These are phyloP conservation scores for Apis laboriosa DNA, from an alignment of 1,140 invertebrate genomes.

Conservation along the genomic window DNA sequence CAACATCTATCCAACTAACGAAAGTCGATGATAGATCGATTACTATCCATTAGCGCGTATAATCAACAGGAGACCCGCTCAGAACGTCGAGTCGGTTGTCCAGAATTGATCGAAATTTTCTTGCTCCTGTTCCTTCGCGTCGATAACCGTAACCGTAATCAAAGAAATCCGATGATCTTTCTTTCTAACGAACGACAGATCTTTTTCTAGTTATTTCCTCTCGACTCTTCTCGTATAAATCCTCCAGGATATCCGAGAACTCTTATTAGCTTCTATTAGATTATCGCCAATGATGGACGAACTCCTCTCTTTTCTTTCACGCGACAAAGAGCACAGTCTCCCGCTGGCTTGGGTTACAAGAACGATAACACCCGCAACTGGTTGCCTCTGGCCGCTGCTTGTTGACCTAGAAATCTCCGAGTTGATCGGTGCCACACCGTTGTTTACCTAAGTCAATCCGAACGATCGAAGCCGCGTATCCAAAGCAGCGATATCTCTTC, in stretches of 20 bases:
- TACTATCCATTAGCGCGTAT: conserved; percentile 21
- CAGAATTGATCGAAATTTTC: conserved; percentile 33
- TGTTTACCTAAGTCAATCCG: conserved; percentile 20
- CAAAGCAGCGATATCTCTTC: conserved; percentile 7
- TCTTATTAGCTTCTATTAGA: background rate
- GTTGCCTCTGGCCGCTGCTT: conserved; percentile 19
- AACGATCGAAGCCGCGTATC: background rate
- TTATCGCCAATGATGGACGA: background rate
- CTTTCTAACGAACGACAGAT: conserved; percentile 21
- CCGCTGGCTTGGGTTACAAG: background rate
- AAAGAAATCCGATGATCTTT: conserved; percentile 23
- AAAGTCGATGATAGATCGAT: conserved; percentile 43
- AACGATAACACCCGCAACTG: conserved; percentile 31
- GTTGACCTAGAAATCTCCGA: conserved; percentile 11
- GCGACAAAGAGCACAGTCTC: background rate
- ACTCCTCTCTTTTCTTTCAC: background rate
- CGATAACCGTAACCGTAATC: conserved; percentile 29
- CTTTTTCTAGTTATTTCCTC: background rate
- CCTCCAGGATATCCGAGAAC: background rate
- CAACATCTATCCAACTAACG: conserved; percentile 19
- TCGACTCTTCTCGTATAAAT: background rate
- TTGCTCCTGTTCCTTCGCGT: conserved; percentile 15
- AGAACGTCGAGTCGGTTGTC: background rate
- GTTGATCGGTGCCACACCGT: conserved; percentile 14
- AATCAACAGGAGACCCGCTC: conserved; percentile 29